A percentile compares a stretch with the other conserved stretches of the same genome.
These are phyloP conservation scores for Epinotia bilunana DNA, from an alignment of 2,888 invertebrate species.

Conservation along the genomic window DNA sequence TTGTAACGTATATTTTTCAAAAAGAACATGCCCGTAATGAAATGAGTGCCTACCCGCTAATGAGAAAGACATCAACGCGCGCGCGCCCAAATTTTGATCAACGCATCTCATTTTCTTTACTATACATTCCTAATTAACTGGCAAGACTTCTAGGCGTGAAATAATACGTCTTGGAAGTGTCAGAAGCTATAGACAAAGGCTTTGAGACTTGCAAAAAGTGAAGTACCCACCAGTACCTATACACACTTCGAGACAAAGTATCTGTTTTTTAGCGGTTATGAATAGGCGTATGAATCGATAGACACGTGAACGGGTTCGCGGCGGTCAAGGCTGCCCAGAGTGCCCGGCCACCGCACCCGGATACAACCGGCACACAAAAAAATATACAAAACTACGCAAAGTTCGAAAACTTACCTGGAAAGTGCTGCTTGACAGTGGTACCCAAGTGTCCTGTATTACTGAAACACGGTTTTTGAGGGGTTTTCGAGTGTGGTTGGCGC, in stretches of 20 bases:
- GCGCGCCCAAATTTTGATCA: constrained; percentile 46
- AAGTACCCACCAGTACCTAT: neutral
- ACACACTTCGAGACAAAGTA: constrained; percentile 7
- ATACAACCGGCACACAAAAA: constrained; percentile 58
- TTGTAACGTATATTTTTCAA: neutral
- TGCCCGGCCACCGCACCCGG: constrained; percentile 76
- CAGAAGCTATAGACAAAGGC: neutral
- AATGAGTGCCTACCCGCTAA: constrained; percentile 46
- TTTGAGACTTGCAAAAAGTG: constrained; percentile 8
- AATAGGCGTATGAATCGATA: constrained; percentile 53
- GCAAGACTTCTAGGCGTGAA: neutral
- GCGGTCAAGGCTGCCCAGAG: constrained; percentile 80
- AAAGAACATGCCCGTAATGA: neutral
- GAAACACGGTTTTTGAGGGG: constrained; percentile 23
- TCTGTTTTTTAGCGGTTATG: constrained; percentile 40
- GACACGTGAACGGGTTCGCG: constrained; percentile 64
- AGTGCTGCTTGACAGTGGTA: neutral
- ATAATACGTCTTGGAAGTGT: neutral
- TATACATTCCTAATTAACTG: constrained; percentile 5
- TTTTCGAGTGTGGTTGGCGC: constrained; percentile 24
- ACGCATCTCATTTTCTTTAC: neutral
- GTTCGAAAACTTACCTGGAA: neutral
- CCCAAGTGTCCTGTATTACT: constrained; percentile 22
- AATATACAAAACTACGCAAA: constrained; percentile 17
- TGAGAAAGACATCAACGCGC: constrained; percentile 78